Conservation (phyloP, 2,888 invertebrate species). For the Trachelus stipa region DNA sequence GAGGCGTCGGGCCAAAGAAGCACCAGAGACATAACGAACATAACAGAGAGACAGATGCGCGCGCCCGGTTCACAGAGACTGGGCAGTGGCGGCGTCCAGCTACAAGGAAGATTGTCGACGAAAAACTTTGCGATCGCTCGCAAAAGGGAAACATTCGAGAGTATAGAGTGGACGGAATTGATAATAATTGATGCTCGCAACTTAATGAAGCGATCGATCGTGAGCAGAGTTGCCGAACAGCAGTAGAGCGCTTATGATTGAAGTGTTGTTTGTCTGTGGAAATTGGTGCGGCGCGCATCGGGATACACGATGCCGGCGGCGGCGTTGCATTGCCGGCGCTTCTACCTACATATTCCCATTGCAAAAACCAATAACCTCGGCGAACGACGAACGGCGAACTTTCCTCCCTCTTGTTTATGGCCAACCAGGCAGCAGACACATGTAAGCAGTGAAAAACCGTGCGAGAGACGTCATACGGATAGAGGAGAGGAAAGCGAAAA, state of each 20-base stretch:
- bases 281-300: conserved; percentile 32
- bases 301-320: not conserved
- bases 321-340: conserved; percentile 15
- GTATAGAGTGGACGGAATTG: not conserved
- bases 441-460: no score
- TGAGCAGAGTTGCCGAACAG: no score
- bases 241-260: conserved; percentile 32
- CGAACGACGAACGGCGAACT: conserved; percentile 19
- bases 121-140: not conserved
- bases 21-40: no score
- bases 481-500: conserved; percentile 7
- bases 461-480: not conserved
- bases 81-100: no score
- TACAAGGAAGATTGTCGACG: no score
- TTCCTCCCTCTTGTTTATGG: conserved; percentile 48
- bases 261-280: conserved; percentile 45
- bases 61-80: no score
- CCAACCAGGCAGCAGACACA: conserved; percentile 7
- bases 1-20: no score
- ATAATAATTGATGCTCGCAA: no score
- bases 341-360: conserved; percentile 21
- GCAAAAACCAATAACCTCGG: conserved; percentile 58
- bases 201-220: no score
- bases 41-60: no score
- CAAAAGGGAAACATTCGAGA: not conserved